Evolutionary conservation across 2,797 vertebrate genomes (phyloP), one percentile per base, ranked within the genome.

Genomic region (Ammospiza maritima): DNA sequence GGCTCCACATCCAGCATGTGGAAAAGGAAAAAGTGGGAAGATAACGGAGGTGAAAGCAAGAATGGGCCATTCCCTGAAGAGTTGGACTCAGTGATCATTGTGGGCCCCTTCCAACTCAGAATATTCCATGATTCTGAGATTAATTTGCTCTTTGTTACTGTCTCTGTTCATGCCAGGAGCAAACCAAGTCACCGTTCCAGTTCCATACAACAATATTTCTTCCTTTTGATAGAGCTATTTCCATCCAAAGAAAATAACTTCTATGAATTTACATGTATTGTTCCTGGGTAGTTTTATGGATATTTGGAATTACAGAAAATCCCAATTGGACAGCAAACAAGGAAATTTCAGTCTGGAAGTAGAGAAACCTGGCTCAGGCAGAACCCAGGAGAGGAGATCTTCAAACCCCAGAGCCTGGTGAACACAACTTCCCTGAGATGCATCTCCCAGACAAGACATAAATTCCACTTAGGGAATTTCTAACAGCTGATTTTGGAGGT

Each of bases 31-130:
- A 53, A 8, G 8, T 10, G 21, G 40, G 47, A 36, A 86, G 38
- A 61, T 11, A 29, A 12, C 4, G 27, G 45, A 82, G 38, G 54
- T 21, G 20, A 74, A 85, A 88, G 4, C n/a, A 81, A 11, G 12
- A 61, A 14, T 8, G 20, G 16, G 29, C 19, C 42, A n/a, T 13
- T 64, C 23, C 23, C 29, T 56, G 42, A 16, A 23, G 40, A 73
- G 42, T 3, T 10, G 1, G 42, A 23, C 13, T 23, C 0, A 0
- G 25, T 25, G 29, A 48, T n/a, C 30, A 22, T 42, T 20, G 50
- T 29, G 30, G 4, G 6, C n/a, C 42, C 20, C 42, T 42, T 65
- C 44, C 34, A 57, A 7, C 4, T 13, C 7, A 29, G 21, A 85
- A 74, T 36, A 51, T 58, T 58, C 45, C 4, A 15, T 27, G 10